Base-by-base conservation (phyloP, 2,797 vertebrate genomes). In the Falco rusticolus region DNA sequence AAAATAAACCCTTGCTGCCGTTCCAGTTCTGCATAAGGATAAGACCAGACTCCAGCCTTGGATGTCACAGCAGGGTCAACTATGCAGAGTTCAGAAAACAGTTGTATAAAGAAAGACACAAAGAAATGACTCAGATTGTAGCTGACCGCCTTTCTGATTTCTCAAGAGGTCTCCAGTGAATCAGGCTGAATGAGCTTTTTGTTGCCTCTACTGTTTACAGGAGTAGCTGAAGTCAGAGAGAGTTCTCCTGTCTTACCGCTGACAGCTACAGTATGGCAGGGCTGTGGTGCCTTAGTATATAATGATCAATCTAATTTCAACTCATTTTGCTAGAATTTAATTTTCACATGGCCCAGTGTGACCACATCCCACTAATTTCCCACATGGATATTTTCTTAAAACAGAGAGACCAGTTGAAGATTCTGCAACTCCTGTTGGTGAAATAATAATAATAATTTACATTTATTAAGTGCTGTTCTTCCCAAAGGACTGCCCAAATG, bases 391-490 rank as follows among this genome's bases (percentile, higher is more conserved):
- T 96, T 93, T 95, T 94, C 83, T 94, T 96, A 71, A 96, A 96
- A 91, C 75, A 90, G 75, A 94, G 87, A 93, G 75, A 96, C 83
- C 56, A 74, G 66, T 78, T 89, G 95, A 97, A 96, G 86, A 97
- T 93, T 94, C 93, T 96, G 89, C 93, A 95, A 82, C 63, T 96
- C 82, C 72, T 93, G 54, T 90, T 96, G 89, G 84, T 92, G 80
- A 95, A 96, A 95, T 93, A 93, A 95, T 93, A 93, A 77, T 87
- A 93, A 96, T 97, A 89, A 97, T 96, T 95, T 95, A 94, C 81
- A 92, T 95, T 94, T 95, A 96, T 97, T 97, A 96, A 97, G 72
- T 94, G 94, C 66, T 84, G 47, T 66, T 91, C 83, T 90, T 94
- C 96, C 92, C 94, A 74, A 87, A 94, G 93, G 89, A 90, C 51